Evolutionary conservation across 2,113 vertebrate genomes (phyloP), one percentile per base, ranked within the genome.

Genomic region (Sapayoa aenigma): DNA sequence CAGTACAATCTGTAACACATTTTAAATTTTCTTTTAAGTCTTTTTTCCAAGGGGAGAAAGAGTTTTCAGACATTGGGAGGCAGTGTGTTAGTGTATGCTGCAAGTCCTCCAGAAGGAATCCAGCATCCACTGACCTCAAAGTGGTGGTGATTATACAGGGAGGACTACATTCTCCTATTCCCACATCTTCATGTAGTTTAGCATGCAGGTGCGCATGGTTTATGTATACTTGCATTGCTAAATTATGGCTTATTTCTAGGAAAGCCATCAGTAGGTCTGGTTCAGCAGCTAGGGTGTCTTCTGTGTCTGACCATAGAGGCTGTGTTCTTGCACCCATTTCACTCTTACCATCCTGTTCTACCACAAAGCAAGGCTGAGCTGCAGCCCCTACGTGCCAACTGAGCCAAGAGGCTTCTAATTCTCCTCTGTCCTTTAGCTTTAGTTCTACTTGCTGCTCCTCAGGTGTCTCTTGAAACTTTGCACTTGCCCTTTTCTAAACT

Each of bases 351-450:
- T 62, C 18, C 22, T 65, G 4, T 62, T 67, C 35, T 49, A 52
- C 6, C 3, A 3, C 6, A 73, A 65, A 62, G 8, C 14, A 62
- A 88, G 17, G 12, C 1, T 62, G 65, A 67, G 6, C 7, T 0
- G 1, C 27, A 81, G 35, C 5, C 5, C 11, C 1, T 3, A n/a
- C 9, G 27, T 74, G 50, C 11, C n/a, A 35, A 2, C 33, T 19
- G 10, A 21, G 72, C 24, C 11, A 63, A 31, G 13, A 88, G 7
- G 14, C 4, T 17, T 84, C 31, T 52, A 7, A 10, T 69, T 77
- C 23, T 58, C 17, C 30, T 49, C 49, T 49, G 2, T 42, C 14
- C 53, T 76, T 83, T 66, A 72, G 14, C 11, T 80, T 89, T 49
- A 58, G 37, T 6, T 4, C 6, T 81, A 10, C 5, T 59, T 65